Base-by-base conservation (phyloP, 2,888 invertebrate species). In the Actias luna region DNA sequence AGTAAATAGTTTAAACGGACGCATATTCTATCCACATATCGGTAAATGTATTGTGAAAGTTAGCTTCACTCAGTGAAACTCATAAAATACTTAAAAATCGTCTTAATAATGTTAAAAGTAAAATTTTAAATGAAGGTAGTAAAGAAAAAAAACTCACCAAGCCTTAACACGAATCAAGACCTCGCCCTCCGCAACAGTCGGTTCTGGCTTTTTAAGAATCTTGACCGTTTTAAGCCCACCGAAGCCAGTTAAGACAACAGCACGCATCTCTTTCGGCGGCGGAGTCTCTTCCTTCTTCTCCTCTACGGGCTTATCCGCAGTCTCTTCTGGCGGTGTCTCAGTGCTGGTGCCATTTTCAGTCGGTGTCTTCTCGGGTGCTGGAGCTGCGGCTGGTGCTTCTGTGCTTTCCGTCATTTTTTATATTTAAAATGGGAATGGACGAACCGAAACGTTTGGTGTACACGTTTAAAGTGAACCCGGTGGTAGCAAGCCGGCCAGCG, bases 161-260 rank as follows among this genome's bases (percentile, higher is more conserved):
- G 97, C 96, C 87, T 96, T 96, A 63, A 97, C 97, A 72, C 96
- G 94, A 79, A 97, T 96, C 65, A 97, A 93, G 68, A 97, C 96
- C 87, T 97, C 95, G 75, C 96, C 96, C 82, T 96, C 95, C 73
- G 90, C 93, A 63, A 94, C 83, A 72, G 94, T 89, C 50, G 96
- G 96, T 83, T 97, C 96, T 31, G 96, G 96, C 82, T 96, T 96
- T 87, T 95, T 96, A 78, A 95, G 93, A 71, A 96, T 95, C 92
- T 97, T 97, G 74, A 97, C 95, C 82, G 96, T 95, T 87, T 97
- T 97, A 67, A 97, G 93, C 55, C 97, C 97, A 50, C 97, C 98
- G 88, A 97, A 98, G 77, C 96, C 96, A 71, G 96, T 96, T 74
- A 97, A 94, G 69, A 97, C 96, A 75, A 97, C 95, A 63, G 96